Base-by-base conservation (phyloP, 2,888 invertebrate genomes). In the Smittia sp. region DNA sequence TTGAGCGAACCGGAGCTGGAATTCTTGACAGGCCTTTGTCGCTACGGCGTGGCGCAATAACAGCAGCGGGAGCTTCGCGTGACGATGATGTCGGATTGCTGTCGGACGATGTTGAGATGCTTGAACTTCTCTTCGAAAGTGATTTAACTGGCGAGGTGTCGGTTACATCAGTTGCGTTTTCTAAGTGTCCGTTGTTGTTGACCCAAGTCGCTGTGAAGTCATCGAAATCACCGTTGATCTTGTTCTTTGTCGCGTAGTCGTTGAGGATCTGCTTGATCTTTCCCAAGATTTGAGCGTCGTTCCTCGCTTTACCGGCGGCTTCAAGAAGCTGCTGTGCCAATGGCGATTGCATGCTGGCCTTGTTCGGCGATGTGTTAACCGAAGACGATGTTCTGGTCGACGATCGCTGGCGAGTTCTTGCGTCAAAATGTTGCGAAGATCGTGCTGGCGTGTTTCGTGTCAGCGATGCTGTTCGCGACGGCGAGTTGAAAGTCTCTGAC, bases 161-260 rank as follows among this genome's bases (percentile, higher is more conserved):
- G 27, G 20, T 73, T n/a, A 24, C 66, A 66, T 63, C 62, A 22
- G 20, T 72, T n/a, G 72, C 27, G 18, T 24, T 41, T n/a, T 69
- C 72, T 38, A 72, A 20, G 76, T 87, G 88, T 0, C 89, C 89
- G 79, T 89, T 89, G 76, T 88, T 88, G 82, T 89, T 88, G 32
- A 90, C 88, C 90, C 90, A 89, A 11, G 89, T 88, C 25, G 88
- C 86, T 6, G 90, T 89, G 79, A 89, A 87, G 76, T 90, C 89
- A 76, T 89, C 86, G 67, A 87, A 88, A 69, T 88, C 86, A 1
- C 87, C 86, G 74, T 85, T 83, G 39, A 70, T 68, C 54, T 74
- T 74, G 46, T 70, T 74, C 11, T 75, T 68, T 20, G 75, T 74
- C 78, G 84, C 85, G 77, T 88, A 89, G 75, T 87, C 85, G 52